Conservation (phyloP, 2,113 vertebrate species). For the Phalacrocorax pelagicus region DNA sequence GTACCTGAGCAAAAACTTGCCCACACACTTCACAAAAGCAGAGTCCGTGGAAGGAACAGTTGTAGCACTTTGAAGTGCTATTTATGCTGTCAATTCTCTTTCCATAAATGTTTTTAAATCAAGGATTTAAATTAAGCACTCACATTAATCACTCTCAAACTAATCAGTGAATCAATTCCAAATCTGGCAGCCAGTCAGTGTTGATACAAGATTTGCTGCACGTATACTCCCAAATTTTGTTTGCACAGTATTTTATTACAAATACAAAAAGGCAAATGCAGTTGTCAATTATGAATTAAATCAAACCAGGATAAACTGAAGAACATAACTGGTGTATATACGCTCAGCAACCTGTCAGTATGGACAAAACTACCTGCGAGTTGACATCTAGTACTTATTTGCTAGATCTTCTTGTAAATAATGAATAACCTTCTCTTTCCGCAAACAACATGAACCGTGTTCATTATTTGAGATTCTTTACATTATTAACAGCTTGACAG, state of each 20-base stretch:
- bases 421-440: not conserved
- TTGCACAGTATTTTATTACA: not conserved
- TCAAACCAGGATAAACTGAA: not conserved
- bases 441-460: not conserved
- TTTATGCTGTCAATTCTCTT: not conserved
- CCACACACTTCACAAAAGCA: not conserved
- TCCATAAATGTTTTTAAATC: not conserved
- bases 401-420: not conserved
- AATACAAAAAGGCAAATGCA: constrained; percentile 13
- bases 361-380: not conserved
- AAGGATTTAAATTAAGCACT: constrained; percentile 3
- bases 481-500: not conserved
- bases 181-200: not conserved
- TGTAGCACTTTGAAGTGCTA: not conserved
- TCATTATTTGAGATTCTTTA: not conserved
- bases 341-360: not conserved
- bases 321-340: not conserved
- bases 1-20: not conserved
- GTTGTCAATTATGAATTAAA: constrained; percentile 14
- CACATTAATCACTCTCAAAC: not conserved
- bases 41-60: not conserved
- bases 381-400: not conserved
- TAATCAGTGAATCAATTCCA: not conserved
- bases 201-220: not conserved
- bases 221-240: not conserved